phyloP scores from a whole-genome alignment of 2,797 vertebrate genomes.

The Garrulus glandarius region DNA sequence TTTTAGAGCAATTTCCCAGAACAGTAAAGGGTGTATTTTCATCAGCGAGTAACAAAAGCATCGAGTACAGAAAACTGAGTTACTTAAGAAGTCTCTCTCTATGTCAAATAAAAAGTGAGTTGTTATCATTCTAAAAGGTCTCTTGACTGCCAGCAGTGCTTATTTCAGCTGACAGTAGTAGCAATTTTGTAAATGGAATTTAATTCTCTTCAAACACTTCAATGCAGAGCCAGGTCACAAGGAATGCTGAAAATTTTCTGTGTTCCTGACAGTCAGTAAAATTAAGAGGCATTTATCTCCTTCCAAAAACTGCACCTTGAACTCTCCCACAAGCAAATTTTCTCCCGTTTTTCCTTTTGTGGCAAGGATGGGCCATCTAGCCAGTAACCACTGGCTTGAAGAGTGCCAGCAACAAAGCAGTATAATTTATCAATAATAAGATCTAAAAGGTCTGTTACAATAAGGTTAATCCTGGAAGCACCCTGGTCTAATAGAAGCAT shows the following conservation, averaged over 20 bases:
- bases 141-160: neutral
- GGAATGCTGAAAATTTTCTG: neutral
- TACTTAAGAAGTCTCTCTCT: neutral
- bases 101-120: neutral
- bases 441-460: neutral
- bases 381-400: neutral
- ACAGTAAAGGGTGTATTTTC: neutral
- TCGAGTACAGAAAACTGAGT: neutral
- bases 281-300: neutral
- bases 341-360: neutral
- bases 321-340: neutral
- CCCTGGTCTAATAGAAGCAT: neutral
- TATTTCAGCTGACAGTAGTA: neutral
- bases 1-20: neutral
- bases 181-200: neutral
- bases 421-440: neutral
- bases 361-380: neutral
- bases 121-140: neutral
- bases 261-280: neutral
- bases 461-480: neutral
- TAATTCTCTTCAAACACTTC: neutral
- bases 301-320: neutral
- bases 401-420: neutral
- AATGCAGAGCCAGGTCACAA: neutral
- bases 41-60: neutral